These are phyloP conservation scores for Entomobrya proxima DNA, from an alignment of 2,888 invertebrate genomes.

Conservation along the genomic window DNA sequence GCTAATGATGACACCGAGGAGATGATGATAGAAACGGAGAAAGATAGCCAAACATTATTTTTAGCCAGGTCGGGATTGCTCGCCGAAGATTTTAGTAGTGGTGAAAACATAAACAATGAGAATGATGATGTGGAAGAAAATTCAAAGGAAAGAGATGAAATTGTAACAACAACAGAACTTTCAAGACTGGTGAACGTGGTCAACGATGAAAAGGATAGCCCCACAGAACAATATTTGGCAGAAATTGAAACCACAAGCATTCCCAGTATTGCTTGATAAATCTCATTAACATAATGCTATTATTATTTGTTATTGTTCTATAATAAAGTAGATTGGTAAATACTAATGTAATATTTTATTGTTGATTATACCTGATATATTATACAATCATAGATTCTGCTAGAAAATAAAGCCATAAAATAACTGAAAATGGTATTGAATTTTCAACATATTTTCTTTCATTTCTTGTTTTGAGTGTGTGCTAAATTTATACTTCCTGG, in stretches of 20 bases:
- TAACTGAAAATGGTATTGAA: too few species aligned
- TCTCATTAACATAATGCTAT: not conserved
- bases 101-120: not conserved
- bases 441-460: too few species aligned
- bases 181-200: not conserved
- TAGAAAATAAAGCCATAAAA: too few species aligned
- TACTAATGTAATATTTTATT: too few species aligned
- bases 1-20: not conserved
- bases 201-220: not conserved
- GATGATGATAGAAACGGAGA: not conserved
- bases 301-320: too few species aligned
- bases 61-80: slow-evolving; percentile 28
- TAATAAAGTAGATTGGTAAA: too few species aligned
- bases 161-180: not conserved
- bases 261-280: not conserved
- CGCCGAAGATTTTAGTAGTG: not conserved
- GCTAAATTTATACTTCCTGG: too few species aligned
- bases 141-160: not conserved
- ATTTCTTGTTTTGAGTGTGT: too few species aligned
- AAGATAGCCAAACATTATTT: not conserved
- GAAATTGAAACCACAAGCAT: not conserved
- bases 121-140: not conserved
- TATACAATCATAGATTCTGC: too few species aligned
- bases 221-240: not conserved
- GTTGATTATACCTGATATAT: too few species aligned